Base-by-base conservation (phyloP, 2,888 invertebrate species). In the Iphiclides podalirius region DNA sequence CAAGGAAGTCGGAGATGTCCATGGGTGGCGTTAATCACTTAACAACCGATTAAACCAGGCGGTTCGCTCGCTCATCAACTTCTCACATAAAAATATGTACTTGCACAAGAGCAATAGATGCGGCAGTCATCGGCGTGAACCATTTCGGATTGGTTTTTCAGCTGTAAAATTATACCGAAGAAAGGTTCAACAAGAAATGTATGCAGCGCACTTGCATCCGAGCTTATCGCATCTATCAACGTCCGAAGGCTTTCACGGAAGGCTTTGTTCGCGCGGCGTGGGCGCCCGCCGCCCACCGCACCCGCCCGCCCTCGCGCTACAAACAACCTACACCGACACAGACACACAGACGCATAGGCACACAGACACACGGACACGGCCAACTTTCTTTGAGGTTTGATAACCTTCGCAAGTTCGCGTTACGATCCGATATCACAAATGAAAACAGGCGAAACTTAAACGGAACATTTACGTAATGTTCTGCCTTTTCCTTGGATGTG, bases 181-280 rank as follows among this genome's bases (percentile, higher is more conserved):
- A 79, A 79, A 77, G 78, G 70, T 78, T 72, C 68, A 71, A 75
- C 77, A 81, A 83, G 85, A 85, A 84, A 83, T 83, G 84, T 79
- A 85, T 85, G 86, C 86, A 84, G 83, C 81, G 85, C 79, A 78
- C 85, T 85, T 86, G 86, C 85, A 86, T 85, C 85, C 79, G 67
- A 86, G 87, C 85, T 86, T 86, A 85, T 85, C 86, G 84, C 85
- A 86, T 86, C 82, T 79, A 82, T 82, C 82, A 82, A 79, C 72
- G 74, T 75, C 78, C 78, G 80, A 81, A 83, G 85, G 83, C 84
- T 83, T 83, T 82, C 83, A 82, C 73, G 79, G 84, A 80, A 77
- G 82, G 80, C 79, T 79, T 86, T 85, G 85, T 86, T 84, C 83
- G 75, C 72, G 70, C 72, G 71, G 72, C 53, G 59, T 59, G 66